Evolutionary conservation across 2,888 invertebrate species (phyloP).

Genomic region (Dolomedes plantarius): DNA sequence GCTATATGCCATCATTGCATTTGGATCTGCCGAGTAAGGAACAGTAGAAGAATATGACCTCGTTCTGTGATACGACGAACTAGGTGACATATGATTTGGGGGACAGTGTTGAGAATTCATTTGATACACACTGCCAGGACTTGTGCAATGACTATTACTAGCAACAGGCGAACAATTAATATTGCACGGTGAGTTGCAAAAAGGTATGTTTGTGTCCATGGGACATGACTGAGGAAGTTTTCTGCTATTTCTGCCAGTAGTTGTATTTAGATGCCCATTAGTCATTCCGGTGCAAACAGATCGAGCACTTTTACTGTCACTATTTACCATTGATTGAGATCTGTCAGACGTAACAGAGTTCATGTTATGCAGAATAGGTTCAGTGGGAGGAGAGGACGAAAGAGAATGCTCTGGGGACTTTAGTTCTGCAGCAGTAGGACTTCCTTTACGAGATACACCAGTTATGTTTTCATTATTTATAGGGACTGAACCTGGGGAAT

Average conservation of each 20-base stretch:
- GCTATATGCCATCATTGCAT: conserved; percentile 47
- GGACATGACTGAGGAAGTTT: conserved; percentile 65
- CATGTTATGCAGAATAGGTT: conserved; percentile 54
- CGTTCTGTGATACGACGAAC: conserved; percentile 55
- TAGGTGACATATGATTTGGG: conserved; percentile 62
- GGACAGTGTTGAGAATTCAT: conserved; percentile 51
- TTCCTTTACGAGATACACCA: conserved; percentile 39
- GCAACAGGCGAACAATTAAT: conserved; percentile 53
- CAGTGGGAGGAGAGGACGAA: conserved; percentile 66
- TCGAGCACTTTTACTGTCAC: conserved; percentile 34
- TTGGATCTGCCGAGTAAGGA: conserved; percentile 54
- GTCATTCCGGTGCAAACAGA: conserved; percentile 36
- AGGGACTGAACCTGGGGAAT: conserved; percentile 43
- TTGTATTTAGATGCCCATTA: conserved; percentile 39
- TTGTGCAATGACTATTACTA: conserved; percentile 47
- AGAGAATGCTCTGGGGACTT: conserved; percentile 59
- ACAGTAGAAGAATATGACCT: conserved; percentile 50
- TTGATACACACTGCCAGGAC: conserved; percentile 49
- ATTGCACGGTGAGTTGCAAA: conserved; percentile 68
- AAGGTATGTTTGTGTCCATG: conserved; percentile 57
- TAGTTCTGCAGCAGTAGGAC: conserved; percentile 40
- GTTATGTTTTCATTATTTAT: conserved; percentile 22
- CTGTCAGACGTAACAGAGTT: conserved; percentile 36
- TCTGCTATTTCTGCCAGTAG: conserved; percentile 31
- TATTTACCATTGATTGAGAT: conserved; percentile 32